Conservation (phyloP, 2,888 invertebrate species). For the Ophioninae sp. region DNA sequence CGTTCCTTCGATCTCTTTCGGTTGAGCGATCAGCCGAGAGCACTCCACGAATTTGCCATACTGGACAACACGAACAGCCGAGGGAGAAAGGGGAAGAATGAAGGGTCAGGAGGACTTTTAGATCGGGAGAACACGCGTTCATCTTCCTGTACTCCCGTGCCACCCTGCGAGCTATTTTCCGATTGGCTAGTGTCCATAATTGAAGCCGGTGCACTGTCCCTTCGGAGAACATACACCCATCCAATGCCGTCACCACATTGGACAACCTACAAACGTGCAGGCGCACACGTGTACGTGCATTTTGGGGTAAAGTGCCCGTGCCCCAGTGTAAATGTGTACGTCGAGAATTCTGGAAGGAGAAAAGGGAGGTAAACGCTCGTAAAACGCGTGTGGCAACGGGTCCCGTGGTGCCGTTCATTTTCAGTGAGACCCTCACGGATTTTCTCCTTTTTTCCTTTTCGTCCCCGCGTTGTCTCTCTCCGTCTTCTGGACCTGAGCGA, state of each 20-base stretch:
- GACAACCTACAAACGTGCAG: not conserved
- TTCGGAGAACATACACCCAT: constrained; percentile 39
- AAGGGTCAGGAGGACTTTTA: constrained; percentile 40
- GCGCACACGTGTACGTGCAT: not conserved
- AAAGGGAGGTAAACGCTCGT: constrained; percentile 68
- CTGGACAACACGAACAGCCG: not conserved
- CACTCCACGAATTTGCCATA: constrained; percentile 6
- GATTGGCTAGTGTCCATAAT: constrained; percentile 76
- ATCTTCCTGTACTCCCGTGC: constrained; percentile 33
- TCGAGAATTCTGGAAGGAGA: constrained; percentile 30
- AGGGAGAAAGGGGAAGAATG: constrained; percentile 4
- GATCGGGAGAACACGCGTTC: constrained; percentile 52
- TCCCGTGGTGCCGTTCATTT: constrained; percentile 43
- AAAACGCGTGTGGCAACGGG: constrained; percentile 56
- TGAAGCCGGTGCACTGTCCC: constrained; percentile 65
- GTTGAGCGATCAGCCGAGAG: constrained; percentile 36
- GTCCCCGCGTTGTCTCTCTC: not conserved
- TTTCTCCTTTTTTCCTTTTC: constrained; percentile 11
- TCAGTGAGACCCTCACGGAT: constrained; percentile 4
- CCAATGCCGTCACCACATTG: constrained; percentile 25
- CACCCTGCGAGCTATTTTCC: constrained; percentile 72
- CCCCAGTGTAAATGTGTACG: not conserved
- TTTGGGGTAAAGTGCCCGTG: not conserved
- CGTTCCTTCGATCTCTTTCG: constrained; percentile 51
- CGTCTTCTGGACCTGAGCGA: not conserved